phyloP scores from a whole-genome alignment of 2,888 invertebrate species.

The Catotricha subobsoleta region DNA sequence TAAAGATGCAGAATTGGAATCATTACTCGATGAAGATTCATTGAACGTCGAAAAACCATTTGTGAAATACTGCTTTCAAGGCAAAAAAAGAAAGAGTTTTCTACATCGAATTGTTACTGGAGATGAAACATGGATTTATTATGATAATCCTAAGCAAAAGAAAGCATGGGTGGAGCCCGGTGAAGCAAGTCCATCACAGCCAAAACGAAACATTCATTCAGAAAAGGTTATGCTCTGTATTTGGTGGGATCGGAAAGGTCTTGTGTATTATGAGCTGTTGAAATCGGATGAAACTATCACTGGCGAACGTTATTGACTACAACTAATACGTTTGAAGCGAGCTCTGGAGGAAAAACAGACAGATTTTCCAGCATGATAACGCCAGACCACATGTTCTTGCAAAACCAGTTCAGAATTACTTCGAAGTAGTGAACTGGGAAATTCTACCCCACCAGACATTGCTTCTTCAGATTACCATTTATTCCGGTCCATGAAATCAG shows the following conservation, averaged over 20 bases:
- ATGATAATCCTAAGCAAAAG: background rate
- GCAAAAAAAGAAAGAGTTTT: conserved; percentile 5
- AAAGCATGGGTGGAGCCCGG: background rate
- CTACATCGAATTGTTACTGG: conserved; percentile 7
- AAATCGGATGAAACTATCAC: conserved; percentile 8
- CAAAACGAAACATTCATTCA: conserved; percentile 14
- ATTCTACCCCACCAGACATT: conserved; percentile 5
- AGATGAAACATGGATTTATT: conserved; percentile 8
- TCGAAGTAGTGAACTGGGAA: background rate
- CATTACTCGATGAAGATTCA: too few relatives aligned
- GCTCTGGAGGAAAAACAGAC: conserved; percentile 10
- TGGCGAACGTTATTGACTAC: conserved; percentile 5
- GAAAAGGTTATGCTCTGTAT: conserved; percentile 12
- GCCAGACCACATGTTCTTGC: conserved; percentile 1
- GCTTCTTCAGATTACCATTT: conserved; percentile 8
- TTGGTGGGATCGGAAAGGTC: conserved; percentile 8
- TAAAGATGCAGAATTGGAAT: too few relatives aligned
- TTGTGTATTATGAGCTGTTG: conserved; percentile 8
- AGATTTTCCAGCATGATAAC: conserved; percentile 5
- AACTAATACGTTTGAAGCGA: too few relatives aligned
- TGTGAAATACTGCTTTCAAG: too few relatives aligned
- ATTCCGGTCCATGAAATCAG: conserved; percentile 2
- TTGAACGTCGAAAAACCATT: too few relatives aligned
- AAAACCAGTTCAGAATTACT: conserved; percentile 3
- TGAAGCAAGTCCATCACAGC: conserved; percentile 3